Percentiles rank a stretch among this genome's conserved stretches.
phyloP scores from a whole-genome alignment of 2,888 invertebrate genomes.

The Catocala fraxini region DNA sequence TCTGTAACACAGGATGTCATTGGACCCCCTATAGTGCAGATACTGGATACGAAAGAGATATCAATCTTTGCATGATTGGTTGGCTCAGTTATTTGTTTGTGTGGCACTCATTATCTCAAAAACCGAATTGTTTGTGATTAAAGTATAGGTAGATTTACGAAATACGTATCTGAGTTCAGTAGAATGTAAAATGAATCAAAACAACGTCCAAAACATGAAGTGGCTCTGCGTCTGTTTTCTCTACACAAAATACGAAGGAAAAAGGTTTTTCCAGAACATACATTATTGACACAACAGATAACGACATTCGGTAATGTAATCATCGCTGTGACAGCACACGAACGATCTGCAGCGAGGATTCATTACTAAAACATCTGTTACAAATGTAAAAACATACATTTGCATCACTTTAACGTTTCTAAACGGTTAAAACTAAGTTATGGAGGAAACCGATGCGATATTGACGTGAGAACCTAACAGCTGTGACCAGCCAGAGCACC shows the following conservation, averaged over 20 bases:
- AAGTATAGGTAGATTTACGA: background rate
- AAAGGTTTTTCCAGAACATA: slow-evolving; percentile 27
- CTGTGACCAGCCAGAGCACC: slow-evolving; percentile 56
- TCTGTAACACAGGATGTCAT: background rate
- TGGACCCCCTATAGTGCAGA: background rate
- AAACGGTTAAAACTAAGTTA: slow-evolving; percentile 32
- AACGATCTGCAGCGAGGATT: slow-evolving; percentile 36
- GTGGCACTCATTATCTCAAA: background rate
- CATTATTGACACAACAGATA: slow-evolving; percentile 38
- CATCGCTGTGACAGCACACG: slow-evolving; percentile 41
- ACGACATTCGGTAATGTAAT: slow-evolving; percentile 31
- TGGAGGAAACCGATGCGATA: slow-evolving; percentile 17
- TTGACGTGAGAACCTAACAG: slow-evolving; percentile 53
- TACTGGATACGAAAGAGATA: background rate
- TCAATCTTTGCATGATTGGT: background rate
- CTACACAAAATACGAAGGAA: background rate
- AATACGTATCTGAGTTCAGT: background rate
- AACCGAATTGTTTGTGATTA: background rate
- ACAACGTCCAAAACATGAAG: background rate
- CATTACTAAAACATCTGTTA: slow-evolving; percentile 62
- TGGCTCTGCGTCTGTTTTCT: background rate
- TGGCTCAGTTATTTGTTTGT: background rate
- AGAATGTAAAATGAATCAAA: background rate
- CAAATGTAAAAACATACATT: slow-evolving; percentile 42
- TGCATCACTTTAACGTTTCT: slow-evolving; percentile 26